phyloP scores from a whole-genome alignment of 2,797 vertebrate genomes.

The Scyliorhinus canicula region DNA sequence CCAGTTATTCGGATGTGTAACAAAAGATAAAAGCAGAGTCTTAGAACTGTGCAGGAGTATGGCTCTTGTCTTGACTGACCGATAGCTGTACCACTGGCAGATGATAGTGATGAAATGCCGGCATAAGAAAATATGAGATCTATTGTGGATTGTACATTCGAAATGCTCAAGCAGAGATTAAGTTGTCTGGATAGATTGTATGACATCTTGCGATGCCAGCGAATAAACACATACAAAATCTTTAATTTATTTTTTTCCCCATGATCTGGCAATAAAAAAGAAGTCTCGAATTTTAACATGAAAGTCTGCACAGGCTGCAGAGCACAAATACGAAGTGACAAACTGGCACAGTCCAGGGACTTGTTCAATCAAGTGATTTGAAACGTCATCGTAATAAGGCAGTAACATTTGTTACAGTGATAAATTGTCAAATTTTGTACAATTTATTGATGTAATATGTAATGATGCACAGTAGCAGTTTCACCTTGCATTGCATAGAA shows the following conservation, averaged over 20 bases:
- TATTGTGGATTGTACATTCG: not conserved
- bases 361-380: conserved; percentile 20
- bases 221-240: not conserved
- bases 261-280: not conserved
- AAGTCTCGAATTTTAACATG: conserved; percentile 1
- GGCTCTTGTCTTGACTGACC: not conserved
- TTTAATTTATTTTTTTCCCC: not conserved
- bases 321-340: not conserved
- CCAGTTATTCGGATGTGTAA: not conserved
- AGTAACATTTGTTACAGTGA: not conserved
- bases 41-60: not conserved
- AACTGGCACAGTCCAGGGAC: not conserved
- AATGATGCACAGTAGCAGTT: not conserved
- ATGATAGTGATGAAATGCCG: not conserved
- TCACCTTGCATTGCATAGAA: not conserved
- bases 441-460: not conserved
- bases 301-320: too few relatives aligned
- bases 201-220: not conserved
- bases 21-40: not conserved
- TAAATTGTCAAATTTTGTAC: not conserved
- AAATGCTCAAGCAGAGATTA: not conserved
- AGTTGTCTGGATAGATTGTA: not conserved
- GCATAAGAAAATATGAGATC: not conserved
- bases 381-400: not conserved
- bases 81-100: not conserved